Evolutionary conservation across 2,797 vertebrate species (phyloP), one percentile per base, ranked within the genome.

Genomic region (Takifugu rubripes): DNA sequence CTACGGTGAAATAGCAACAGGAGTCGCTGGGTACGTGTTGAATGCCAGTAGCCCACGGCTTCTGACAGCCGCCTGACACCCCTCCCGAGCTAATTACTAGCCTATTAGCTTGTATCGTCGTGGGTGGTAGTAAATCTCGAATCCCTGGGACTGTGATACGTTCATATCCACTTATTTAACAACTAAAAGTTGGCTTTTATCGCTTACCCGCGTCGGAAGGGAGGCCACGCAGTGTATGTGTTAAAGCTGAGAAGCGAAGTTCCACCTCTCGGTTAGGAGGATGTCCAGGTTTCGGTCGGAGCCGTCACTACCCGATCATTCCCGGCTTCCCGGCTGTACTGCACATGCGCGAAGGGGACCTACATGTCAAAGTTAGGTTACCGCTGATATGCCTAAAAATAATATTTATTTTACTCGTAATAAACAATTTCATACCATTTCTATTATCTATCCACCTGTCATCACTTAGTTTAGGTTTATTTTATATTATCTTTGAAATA

Each of bases 21-120:
- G 48, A 74, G 68, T 52, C 58, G 45, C 29, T 25, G 25, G 17
- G 52, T 64, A 78, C 79, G 61, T 76, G 79, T 77, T 87, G 75
- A 81, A 77, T 72, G 62, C 76, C 74, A 81, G 59, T 61, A 60
- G 69, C 56, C 52, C 59, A 48, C 52, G 53, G 40, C 49, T 11
- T 46, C 25, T 69, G 75, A 66, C 68, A 72, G 63, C 49, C 73
- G 49, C 58, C 61, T 62, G 59, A 63, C 59, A 53, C 61, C 53
- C 26, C 61, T 70, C 56, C n/a, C 65, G 9, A 67, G 78, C 80
- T 86, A 84, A 21, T 55, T 44, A 63, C 60, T 84, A 83, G 70
- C 83, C 40, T 45, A 27, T 59, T 83, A 84, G 86, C 83, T 71
- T 53, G 69, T 72, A 58, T 74, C 69, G 75, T 74, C 74, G 82